phyloP scores from a whole-genome alignment of 2,797 vertebrate species.

The Pampus argenteus region DNA sequence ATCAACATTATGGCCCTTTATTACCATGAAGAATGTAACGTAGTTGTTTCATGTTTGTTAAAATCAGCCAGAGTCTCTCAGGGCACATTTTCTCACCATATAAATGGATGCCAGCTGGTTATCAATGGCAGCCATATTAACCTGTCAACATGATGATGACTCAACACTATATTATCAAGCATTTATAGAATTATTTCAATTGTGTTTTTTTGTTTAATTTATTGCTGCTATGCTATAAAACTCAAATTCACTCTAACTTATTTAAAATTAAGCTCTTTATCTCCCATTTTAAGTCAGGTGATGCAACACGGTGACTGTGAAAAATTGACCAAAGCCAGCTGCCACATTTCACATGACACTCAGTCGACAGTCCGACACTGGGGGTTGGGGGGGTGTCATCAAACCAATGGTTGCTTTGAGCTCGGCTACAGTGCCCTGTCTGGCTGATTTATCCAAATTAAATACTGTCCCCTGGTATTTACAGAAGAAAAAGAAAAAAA shows the following conservation, averaged over 20 bases:
- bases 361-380: conserved; percentile 1
- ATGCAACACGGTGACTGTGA: neutral
- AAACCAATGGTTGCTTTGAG: neutral
- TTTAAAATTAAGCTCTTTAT: neutral
- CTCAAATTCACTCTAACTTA: too few relatives aligned
- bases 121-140: neutral
- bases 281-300: neutral
- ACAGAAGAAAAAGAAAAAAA: conserved; percentile 56
- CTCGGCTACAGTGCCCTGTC: conserved; percentile 11
- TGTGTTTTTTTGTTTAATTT: neutral
- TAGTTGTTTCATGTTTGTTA: neutral
- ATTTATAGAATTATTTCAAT: neutral
- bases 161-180: neutral
- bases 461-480: conserved; percentile 59
- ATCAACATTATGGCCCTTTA: conserved; percentile 37
- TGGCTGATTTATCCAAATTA: conserved; percentile 32
- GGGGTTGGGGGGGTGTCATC: neutral
- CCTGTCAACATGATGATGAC: neutral
- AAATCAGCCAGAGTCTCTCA: conserved; percentile 10
- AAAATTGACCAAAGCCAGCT: conserved; percentile 27
- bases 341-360: conserved; percentile 35
- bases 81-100: neutral
- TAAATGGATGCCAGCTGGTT: neutral
- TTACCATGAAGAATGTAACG: conserved; percentile 15
- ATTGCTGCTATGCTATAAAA: neutral